phyloP scores from a whole-genome alignment of 2,113 vertebrate species.

The Arizona elegans region DNA sequence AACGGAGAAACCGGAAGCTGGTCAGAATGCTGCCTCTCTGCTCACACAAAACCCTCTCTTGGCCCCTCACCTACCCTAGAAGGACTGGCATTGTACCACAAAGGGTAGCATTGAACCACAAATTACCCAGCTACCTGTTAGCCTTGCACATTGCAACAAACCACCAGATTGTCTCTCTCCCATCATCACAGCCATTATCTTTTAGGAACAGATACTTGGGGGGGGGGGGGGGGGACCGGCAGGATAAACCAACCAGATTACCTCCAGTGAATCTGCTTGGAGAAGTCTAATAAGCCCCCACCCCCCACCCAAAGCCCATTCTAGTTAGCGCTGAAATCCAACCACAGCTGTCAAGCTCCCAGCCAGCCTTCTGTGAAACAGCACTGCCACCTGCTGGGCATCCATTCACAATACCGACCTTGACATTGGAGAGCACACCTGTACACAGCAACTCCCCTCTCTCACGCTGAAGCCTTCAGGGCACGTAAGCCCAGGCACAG shows the following conservation, averaged over 20 bases:
- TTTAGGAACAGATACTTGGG: background rate
- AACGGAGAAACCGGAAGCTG: background rate
- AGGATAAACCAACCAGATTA: background rate
- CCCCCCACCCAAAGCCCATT: too few species aligned
- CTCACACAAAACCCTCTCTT: background rate
- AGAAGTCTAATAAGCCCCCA: too few species aligned
- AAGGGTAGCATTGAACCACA: too few species aligned
- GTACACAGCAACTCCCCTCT: background rate
- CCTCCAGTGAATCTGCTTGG: background rate
- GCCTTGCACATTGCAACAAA: background rate
- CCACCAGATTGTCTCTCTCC: background rate
- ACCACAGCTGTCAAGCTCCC: background rate
- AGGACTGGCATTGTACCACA: background rate
- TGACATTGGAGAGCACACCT: background rate
- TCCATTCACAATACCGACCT: background rate
- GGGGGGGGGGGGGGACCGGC: background rate
- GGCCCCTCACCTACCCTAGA: background rate
- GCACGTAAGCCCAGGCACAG: background rate
- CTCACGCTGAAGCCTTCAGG: background rate
- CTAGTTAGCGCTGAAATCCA: background rate
- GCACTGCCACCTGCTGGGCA: background rate
- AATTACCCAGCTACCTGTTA: background rate
- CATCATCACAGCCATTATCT: background rate
- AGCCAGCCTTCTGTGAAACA: background rate
- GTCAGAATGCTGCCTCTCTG: background rate